phyloP scores from a whole-genome alignment of 2,113 vertebrate species.

The Oostethus manadensis region DNA sequence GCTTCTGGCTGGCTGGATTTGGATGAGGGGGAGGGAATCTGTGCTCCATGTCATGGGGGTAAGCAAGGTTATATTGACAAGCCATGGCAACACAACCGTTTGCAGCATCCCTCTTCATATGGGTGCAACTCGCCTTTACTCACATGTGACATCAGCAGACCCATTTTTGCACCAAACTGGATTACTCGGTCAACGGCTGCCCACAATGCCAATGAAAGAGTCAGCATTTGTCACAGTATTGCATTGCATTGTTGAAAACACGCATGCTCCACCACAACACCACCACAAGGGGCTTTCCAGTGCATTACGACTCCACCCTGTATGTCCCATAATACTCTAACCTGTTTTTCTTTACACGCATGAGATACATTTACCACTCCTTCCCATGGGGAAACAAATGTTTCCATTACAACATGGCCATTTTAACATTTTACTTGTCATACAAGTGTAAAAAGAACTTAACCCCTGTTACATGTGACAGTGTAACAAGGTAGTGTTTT shows the following conservation, averaged over 20 bases:
- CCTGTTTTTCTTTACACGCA: not conserved
- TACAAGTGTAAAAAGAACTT: no score
- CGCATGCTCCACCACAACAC: constrained; percentile 3
- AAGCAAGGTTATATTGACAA: constrained; percentile 52
- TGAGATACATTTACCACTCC: no score
- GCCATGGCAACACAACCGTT: constrained; percentile 28
- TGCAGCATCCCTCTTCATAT: constrained; percentile 7
- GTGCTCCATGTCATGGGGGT: constrained; percentile 47
- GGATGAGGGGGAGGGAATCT: constrained; percentile 39
- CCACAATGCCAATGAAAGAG: not conserved
- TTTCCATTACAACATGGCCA: no score
- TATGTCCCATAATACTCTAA: not conserved
- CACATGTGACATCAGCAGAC: not conserved
- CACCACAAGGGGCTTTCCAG: constrained; percentile 1
- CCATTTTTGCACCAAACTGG: not conserved
- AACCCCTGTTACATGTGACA: no score
- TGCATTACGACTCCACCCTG: not conserved
- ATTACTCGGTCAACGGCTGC: constrained; percentile 2
- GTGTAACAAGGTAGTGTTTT: no score
- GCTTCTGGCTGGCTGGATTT: constrained; percentile 41
- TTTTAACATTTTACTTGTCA: no score
- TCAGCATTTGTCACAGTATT: not conserved
- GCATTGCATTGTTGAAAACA: constrained; percentile 5
- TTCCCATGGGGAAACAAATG: no score
- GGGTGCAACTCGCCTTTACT: not conserved